phyloP scores from a whole-genome alignment of 2,797 vertebrate species.

The Pipistrellus pipistrellus region DNA sequence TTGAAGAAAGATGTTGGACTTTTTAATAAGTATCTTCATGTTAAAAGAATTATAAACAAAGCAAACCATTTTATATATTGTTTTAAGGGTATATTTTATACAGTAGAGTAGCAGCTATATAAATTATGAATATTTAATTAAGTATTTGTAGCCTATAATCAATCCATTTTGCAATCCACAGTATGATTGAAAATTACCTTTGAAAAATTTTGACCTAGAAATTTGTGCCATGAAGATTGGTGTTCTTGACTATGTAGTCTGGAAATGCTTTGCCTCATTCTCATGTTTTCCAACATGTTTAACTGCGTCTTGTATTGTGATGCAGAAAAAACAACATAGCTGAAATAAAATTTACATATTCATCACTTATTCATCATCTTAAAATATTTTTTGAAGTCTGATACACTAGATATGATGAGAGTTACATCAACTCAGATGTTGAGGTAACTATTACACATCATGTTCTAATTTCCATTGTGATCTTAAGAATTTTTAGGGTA shows the following conservation, averaged over 20 bases:
- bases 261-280: neutral
- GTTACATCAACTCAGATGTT: neutral
- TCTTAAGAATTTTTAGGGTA: neutral
- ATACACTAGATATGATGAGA: neutral
- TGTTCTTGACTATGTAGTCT: neutral
- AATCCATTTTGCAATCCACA: neutral
- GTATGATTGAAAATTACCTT: neutral
- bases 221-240: neutral
- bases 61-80: neutral
- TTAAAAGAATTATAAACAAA: constrained; percentile 74
- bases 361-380: neutral
- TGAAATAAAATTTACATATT: neutral
- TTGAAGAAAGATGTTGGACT: neutral
- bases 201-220: neutral
- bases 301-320: neutral
- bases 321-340: neutral
- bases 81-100: neutral
- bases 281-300: neutral
- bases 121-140: neutral
- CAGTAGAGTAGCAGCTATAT: neutral
- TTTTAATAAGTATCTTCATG: neutral
- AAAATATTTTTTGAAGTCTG: neutral
- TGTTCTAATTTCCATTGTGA: neutral
- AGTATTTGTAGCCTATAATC: neutral
- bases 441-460: neutral